Percentiles rank a stretch among this genome's conserved stretches.
Conservation (phyloP, 2,113 vertebrate genomes). For the Talpa occidentalis region DNA sequence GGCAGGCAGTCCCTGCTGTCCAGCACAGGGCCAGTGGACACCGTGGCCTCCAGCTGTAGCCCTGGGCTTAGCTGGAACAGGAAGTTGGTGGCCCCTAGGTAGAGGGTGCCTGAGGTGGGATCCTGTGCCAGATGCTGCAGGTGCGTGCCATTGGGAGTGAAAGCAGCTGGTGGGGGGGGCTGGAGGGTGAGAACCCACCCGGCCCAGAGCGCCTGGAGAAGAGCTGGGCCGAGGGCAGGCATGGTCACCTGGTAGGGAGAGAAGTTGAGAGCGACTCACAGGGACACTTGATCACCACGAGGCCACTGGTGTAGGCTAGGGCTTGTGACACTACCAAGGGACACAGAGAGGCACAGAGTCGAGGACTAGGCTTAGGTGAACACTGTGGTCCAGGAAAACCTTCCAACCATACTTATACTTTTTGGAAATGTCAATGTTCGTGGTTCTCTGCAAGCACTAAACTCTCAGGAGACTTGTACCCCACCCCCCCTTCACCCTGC, state of each 20-base stretch:
- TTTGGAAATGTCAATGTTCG: background rate
- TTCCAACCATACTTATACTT: background rate
- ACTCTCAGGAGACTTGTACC: background rate
- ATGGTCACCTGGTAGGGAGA: conserved; percentile 89
- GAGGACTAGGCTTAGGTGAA: background rate
- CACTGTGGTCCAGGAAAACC: background rate
- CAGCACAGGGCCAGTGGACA: conserved; percentile 91
- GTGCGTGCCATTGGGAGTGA: conserved; percentile 88
- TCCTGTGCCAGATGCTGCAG: conserved; percentile 95
- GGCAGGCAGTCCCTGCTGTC: conserved; percentile 97
- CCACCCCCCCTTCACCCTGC: background rate
- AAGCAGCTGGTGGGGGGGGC: conserved; percentile 83
- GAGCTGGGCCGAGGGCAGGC: conserved; percentile 89
- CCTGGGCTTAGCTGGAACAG: conserved; percentile 94
- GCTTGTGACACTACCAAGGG: background rate
- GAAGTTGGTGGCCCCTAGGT: conserved; percentile 94
- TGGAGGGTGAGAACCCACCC: conserved; percentile 86
- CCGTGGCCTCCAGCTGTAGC: conserved; percentile 87
- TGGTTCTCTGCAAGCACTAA: background rate
- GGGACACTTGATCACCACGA: background rate
- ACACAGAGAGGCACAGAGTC: background rate
- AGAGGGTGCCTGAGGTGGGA: conserved; percentile 89
- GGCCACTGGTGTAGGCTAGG: background rate
- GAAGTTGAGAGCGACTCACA: background rate
- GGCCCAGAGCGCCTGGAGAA: conserved; percentile 87